Base-by-base conservation (phyloP, 2,797 vertebrate genomes). In the Ceryle rudis region DNA sequence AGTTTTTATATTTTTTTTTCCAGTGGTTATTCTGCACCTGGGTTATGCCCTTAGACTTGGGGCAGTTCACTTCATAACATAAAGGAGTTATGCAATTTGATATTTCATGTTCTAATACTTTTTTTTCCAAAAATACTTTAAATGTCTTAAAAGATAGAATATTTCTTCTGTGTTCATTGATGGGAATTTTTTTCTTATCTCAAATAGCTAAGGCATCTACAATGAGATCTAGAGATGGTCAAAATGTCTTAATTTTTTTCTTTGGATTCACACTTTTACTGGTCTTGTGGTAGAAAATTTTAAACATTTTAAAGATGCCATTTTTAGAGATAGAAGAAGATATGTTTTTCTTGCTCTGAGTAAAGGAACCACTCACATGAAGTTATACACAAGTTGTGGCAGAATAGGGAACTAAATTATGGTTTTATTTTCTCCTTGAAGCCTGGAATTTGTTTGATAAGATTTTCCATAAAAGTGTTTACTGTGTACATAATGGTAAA, bases 371-470 rank as follows among this genome's bases (percentile, higher is more conserved):
- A 8, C 12, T 55, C 55, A 60, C 55, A 51, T 29, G 23, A 65
- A 83, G 25, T 25, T 90, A 69, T n/a, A 39, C 20, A 54, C 1
- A 1, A 54, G 5, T 19, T 69, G 14, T 51, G 37, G 17, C 54
- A 82, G 74, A 90, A 46, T 7, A 83, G 11, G 33, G 22, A 95
- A 80, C 1, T 69, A 84, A 90, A 94, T 81, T 57, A 65, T 47
- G 26, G 4, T 25, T 86, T 78, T 72, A 64, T 95, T 88, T 83
- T 57, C 21, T 90, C 80, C 39, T 69, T 67, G 18, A 66, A 91
- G 54, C 14, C 31, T 89, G 31, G 33, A 87, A 87, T 64, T 81
- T 90, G n/a, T 75, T 91, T 86, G 84, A 86, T 83, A 83, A 69
- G 44, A 73, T 83, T 93, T 91, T 69, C 37, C 17, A 78, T 88